Conservation (phyloP, 2,888 invertebrate species). For the Punctoribates punctum region DNA sequence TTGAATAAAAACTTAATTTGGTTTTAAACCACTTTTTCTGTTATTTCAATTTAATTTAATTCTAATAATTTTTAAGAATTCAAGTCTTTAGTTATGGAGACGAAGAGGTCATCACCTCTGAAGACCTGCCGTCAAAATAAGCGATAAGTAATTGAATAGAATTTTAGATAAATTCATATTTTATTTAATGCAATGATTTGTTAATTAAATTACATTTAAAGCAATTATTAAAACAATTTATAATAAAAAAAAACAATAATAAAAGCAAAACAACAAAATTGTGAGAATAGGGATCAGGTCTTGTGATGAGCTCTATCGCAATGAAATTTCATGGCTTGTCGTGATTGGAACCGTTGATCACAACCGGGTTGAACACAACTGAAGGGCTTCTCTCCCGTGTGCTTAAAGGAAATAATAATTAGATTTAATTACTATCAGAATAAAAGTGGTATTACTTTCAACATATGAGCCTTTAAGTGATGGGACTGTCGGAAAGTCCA, state of each 20-base stretch:
- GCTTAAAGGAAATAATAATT: not conserved
- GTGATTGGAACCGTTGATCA: constrained; percentile 28
- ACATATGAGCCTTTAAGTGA: constrained; percentile 7
- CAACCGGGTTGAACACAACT: not conserved
- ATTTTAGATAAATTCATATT: no score
- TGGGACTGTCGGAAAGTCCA: constrained; percentile 27
- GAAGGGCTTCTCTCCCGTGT: constrained; percentile 27
- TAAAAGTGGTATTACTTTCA: not conserved
- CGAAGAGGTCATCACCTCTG: no score
- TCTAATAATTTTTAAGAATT: no score
- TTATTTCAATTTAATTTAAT: no score
- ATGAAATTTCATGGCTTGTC: constrained; percentile 35
- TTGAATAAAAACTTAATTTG: no score
- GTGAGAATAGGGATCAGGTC: not conserved
- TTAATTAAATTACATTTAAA: not conserved
- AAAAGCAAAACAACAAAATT: not conserved
- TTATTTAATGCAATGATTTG: not conserved
- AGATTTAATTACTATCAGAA: no score
- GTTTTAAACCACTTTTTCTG: no score
- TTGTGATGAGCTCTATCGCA: constrained; percentile 24
- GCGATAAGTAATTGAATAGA: no score
- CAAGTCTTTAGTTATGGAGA: no score
- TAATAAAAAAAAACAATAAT: not conserved
- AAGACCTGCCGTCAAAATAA: no score
- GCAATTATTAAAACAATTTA: not conserved